A percentile compares a stretch with the other conserved stretches of the same genome.
phyloP scores from a whole-genome alignment of 2,888 invertebrate species.

The Suillia variegata region DNA sequence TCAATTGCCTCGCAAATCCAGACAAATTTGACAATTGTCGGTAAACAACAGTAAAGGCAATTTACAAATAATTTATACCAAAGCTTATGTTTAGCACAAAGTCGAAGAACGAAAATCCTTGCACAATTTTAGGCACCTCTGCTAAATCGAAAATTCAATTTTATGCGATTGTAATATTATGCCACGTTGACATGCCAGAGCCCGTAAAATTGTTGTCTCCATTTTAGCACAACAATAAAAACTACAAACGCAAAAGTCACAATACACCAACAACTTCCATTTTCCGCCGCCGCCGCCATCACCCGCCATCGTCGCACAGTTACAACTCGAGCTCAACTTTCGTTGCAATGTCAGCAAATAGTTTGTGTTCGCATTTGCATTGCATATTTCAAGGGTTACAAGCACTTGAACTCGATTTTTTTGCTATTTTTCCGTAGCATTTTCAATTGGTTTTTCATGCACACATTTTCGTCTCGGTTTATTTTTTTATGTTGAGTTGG shows the following conservation, averaged over 20 bases:
- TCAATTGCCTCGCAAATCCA: not conserved
- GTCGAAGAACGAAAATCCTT: not conserved
- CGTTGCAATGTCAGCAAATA: too few relatives aligned
- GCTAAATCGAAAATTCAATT: not conserved
- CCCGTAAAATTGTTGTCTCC: not conserved
- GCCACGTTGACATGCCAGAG: not conserved
- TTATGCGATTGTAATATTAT: not conserved
- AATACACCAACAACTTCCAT: too few relatives aligned
- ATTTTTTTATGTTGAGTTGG: too few relatives aligned
- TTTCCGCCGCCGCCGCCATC: too few relatives aligned
- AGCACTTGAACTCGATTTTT: not conserved
- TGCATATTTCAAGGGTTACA: constrained; percentile 15
- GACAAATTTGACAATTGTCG: not conserved
- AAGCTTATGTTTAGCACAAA: too few relatives aligned
- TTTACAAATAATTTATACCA: not conserved
- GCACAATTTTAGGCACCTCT: not conserved
- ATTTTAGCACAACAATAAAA: too few relatives aligned
- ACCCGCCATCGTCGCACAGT: too few relatives aligned
- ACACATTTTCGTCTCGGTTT: not conserved
- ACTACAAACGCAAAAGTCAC: too few relatives aligned
- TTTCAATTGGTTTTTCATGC: constrained; percentile 11
- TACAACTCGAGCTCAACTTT: too few relatives aligned
- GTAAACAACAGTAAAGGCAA: too few relatives aligned
- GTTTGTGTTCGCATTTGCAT: not conserved
- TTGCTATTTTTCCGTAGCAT: not conserved